phyloP scores from a whole-genome alignment of 2,113 vertebrate genomes.

The Indicator maculatus region DNA sequence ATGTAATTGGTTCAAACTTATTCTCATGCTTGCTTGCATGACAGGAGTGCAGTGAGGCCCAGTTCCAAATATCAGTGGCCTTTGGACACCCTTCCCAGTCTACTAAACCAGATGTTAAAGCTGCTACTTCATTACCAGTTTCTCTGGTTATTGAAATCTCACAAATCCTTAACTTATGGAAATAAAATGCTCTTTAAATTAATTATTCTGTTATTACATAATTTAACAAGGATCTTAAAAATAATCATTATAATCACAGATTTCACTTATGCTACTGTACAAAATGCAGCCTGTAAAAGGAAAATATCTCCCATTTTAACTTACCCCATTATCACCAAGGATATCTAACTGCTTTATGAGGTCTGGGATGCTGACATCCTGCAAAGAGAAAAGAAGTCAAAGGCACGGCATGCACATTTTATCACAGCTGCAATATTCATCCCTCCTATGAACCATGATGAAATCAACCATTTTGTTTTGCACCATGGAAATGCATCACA shows the following conservation, averaged over 20 bases:
- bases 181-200: not conserved
- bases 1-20: not conserved
- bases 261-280: not conserved
- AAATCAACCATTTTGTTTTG: not conserved
- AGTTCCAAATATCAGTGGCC: not conserved
- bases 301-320: constrained; percentile 30
- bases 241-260: not conserved
- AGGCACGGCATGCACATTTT: not conserved
- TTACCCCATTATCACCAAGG: constrained; percentile 96
- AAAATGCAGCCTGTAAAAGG: not conserved
- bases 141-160: not conserved
- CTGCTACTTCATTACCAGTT: not conserved
- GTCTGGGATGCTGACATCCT: constrained; percentile 98
- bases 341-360: constrained; percentile 98
- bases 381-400: constrained; percentile 28
- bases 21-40: not conserved
- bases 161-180: not conserved
- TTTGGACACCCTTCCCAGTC: not conserved
- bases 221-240: not conserved
- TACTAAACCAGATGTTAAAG: not conserved
- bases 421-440: not conserved
- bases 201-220: not conserved
- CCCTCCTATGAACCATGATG: not conserved
- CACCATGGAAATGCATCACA: not conserved
- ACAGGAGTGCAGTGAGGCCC: not conserved